These are phyloP conservation scores for Naja naja DNA, from an alignment of 2,113 vertebrate species.

Conservation along the genomic window DNA sequence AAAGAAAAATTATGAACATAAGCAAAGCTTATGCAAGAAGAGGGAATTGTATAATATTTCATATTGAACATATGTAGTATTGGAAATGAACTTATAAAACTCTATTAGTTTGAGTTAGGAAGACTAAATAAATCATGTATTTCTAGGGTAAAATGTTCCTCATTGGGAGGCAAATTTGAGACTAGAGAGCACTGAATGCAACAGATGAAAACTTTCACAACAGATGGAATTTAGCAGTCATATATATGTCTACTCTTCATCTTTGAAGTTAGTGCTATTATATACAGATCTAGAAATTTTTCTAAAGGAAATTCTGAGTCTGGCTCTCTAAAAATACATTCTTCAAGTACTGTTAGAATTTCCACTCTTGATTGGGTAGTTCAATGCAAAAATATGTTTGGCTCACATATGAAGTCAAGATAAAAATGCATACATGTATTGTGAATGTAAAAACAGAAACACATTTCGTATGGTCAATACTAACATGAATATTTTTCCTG, in stretches of 20 bases:
- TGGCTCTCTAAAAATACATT: not conserved
- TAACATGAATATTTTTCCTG: constrained; percentile 27
- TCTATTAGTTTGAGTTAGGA: not conserved
- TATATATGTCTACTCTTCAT: not conserved
- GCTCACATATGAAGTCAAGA: not conserved
- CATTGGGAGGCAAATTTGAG: not conserved
- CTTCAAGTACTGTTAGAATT: not conserved
- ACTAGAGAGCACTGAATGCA: not conserved
- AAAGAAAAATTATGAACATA: not conserved
- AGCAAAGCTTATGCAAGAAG: not conserved
- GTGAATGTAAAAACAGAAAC: not conserved
- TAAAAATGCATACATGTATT: not conserved
- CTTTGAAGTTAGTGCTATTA: not conserved
- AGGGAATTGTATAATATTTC: not conserved
- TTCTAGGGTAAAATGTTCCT: not conserved
- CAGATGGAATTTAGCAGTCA: not conserved
- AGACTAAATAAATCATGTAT: not conserved
- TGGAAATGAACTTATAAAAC: not conserved
- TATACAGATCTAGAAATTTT: not conserved
- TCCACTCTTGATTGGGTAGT: not conserved
- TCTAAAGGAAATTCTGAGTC: not conserved
- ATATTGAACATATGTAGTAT: not conserved
- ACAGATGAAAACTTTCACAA: not conserved
- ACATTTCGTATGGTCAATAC: not conserved
- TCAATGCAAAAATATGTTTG: constrained; percentile 6